Evolutionary conservation across 2,888 invertebrate genomes (phyloP).

Genomic region (Nemapogon koenigi): DNA sequence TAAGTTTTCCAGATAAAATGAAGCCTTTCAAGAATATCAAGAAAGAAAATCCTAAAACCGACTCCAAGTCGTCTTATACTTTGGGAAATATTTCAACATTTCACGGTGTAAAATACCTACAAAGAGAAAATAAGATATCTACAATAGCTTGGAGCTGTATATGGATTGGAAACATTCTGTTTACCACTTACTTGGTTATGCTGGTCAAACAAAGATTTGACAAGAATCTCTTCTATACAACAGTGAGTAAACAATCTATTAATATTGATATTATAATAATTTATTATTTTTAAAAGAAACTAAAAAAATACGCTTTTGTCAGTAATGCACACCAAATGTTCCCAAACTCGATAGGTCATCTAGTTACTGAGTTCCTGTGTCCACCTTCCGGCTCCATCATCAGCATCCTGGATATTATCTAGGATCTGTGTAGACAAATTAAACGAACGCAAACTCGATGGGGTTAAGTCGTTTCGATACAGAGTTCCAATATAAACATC

Average conservation of each 20-base stretch:
- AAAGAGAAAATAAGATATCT: slow-evolving; percentile 20
- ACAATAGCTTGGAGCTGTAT: slow-evolving; percentile 26
- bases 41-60: neutral
- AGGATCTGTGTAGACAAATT: too few species aligned
- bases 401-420: too few species aligned
- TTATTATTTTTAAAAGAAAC: too few species aligned
- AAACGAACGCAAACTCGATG: too few species aligned
- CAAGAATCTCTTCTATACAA: slow-evolving; percentile 36
- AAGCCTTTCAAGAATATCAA: neutral
- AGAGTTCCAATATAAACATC: too few species aligned
- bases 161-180: slow-evolving; percentile 23
- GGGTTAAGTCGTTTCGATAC: too few species aligned
- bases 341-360: too few species aligned
- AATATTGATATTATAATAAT: neutral
- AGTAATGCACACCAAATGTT: too few species aligned
- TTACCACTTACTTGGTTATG: slow-evolving; percentile 28
- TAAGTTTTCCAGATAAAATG: too few species aligned
- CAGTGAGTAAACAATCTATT: slow-evolving; percentile 22
- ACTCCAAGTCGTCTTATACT: slow-evolving; percentile 14
- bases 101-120: slow-evolving; percentile 32
- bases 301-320: too few species aligned
- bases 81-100: slow-evolving; percentile 29
- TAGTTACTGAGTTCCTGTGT: too few species aligned
- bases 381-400: too few species aligned
- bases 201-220: slow-evolving; percentile 34